Evolutionary conservation across 2,113 vertebrate genomes (phyloP).

Genomic region (Cheirogaleus medius): DNA sequence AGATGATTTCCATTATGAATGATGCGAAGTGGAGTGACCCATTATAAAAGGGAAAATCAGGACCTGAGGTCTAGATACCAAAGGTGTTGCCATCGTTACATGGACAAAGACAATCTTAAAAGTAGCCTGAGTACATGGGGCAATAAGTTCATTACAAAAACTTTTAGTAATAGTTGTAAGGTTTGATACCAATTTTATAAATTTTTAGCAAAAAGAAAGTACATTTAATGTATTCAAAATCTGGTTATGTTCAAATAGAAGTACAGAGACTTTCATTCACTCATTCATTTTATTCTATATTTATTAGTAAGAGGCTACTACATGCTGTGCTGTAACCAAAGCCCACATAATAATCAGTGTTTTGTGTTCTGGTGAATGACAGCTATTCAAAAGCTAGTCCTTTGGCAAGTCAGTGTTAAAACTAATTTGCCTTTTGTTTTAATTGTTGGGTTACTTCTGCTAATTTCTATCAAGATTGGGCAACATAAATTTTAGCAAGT

Average conservation of each 20-base stretch:
- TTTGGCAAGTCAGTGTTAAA: not conserved
- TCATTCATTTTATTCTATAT: not conserved
- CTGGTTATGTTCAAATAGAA: not conserved
- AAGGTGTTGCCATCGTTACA: slow-evolving; percentile 21
- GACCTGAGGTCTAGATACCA: not conserved
- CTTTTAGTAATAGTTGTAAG: slow-evolving; percentile 21
- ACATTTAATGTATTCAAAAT: not conserved
- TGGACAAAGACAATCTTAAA: not conserved
- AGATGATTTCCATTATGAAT: not conserved
- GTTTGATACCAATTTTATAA: slow-evolving; percentile 19
- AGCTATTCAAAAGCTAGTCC: not conserved
- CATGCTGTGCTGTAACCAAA: not conserved
- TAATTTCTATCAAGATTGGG: slow-evolving; percentile 15
- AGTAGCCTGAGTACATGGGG: not conserved
- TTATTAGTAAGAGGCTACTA: not conserved
- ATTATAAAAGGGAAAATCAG: not conserved
- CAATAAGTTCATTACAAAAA: slow-evolving; percentile 39
- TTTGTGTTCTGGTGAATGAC: not conserved
- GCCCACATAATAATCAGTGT: not conserved
- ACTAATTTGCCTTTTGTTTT: not conserved
- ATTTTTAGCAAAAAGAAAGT: slow-evolving; percentile 28
- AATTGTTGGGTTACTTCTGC: not conserved
- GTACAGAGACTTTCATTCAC: not conserved
- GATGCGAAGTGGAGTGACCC: not conserved
- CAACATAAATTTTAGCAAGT: slow-evolving; percentile 39